Evolutionary conservation across 2,113 vertebrate genomes (phyloP), one percentile per base, ranked within the genome.

Genomic region (Hydrochoerus hydrochaeris): DNA sequence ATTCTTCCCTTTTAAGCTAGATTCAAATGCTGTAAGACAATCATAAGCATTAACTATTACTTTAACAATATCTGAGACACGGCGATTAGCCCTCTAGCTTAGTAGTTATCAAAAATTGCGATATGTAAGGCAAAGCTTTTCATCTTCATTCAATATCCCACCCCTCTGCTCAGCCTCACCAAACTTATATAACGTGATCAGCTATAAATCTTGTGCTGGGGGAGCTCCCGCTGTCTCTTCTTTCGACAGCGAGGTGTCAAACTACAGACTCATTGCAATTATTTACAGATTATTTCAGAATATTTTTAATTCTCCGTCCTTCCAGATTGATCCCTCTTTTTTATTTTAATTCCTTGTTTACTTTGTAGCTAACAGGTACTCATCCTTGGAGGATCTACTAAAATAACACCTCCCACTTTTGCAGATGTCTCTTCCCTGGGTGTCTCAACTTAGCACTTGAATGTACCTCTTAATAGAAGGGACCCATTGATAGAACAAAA

Each of bases 1-100:
- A 62, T 73, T 97, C 96, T 95, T 90, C 88, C 58, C 13, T 94
- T 97, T 97, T 97, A 98, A 97, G 93, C 96, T 97, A 97, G 60
- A 98, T 97, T 78, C 88, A 96, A 98, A 97, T 30, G 92, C 84
- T 95, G 58, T 85, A 92, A 97, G 98, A 98, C 92, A 98, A 91
- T 94, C 97, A 28, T 87, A 97, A 75, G 84, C 97, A 97, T 98
- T 98, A 98, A 96, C 97, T 97, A 86, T 97, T 97, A 94, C 92
- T 97, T 96, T 95, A 97, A 97, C 94, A 75, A 35, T 91, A 97
- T 97, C 97, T 89, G 63, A 98, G 95, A 60, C 65, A 80, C 4
- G 8, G 28, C 2, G 4, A 75, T 96, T 52, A 84, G 35, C 86
- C 86, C 92, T 93, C 95, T 58, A 97, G 94, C 35, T 98, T 73